Evolutionary conservation across 2,888 invertebrate genomes (phyloP).

Genomic region (Drosophila flavopinicola): DNA sequence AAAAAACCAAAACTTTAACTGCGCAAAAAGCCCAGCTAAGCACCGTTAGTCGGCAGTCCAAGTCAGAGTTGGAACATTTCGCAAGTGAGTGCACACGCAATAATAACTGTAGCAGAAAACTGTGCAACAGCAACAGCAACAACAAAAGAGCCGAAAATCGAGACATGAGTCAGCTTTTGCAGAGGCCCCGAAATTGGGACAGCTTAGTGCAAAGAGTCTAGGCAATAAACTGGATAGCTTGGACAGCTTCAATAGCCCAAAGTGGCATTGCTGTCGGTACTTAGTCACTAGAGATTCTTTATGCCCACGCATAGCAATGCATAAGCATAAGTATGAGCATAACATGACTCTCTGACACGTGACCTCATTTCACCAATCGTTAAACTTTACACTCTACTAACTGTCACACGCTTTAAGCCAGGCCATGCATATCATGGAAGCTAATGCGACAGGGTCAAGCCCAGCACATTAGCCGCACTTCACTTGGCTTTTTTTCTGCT

Average conservation of each 20-base stretch:
- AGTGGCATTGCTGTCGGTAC: constrained; percentile 1
- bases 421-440: constrained; percentile 60
- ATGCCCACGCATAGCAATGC: constrained; percentile 25
- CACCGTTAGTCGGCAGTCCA: constrained; percentile 56
- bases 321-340: constrained; percentile 19
- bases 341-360: constrained; percentile 47
- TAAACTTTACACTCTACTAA: constrained; percentile 81
- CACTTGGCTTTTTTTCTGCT: too few relatives aligned
- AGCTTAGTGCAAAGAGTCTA: constrained; percentile 14
- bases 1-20: constrained; percentile 51
- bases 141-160: constrained; percentile 24
- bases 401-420: constrained; percentile 44
- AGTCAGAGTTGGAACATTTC: constrained; percentile 47
- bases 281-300: constrained; percentile 7
- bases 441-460: constrained; percentile 72
- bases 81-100: constrained; percentile 59
- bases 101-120: constrained; percentile 69
- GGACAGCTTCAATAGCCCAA: background rate
- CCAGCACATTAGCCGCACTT: constrained; percentile 40
- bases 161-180: constrained; percentile 35
- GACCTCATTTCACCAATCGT: constrained; percentile 74
- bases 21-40: constrained; percentile 42
- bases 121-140: constrained; percentile 30
- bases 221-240: constrained; percentile 3
- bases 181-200: constrained; percentile 29